Percentiles rank a stretch among this genome's conserved stretches.
phyloP scores from a whole-genome alignment of 2,113 vertebrate genomes.

The Prolemur simus region DNA sequence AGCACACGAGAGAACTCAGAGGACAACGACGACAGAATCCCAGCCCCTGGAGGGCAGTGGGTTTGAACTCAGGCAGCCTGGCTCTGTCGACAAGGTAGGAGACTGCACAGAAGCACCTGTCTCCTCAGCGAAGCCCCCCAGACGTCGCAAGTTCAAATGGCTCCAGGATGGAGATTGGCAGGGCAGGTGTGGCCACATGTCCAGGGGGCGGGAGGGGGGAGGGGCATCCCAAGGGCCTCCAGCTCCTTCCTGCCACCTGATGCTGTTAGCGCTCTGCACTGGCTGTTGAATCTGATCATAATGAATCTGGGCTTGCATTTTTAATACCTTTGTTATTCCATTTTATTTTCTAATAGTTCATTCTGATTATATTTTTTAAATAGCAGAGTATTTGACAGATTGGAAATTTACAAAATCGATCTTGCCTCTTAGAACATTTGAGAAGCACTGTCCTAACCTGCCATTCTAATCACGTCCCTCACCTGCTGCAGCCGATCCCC shows the following conservation, averaged over 20 bases:
- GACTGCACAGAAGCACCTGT: background rate
- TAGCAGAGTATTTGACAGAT: background rate
- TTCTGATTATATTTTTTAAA: background rate
- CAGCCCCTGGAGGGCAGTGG: too few species aligned
- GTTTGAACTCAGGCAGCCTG: background rate
- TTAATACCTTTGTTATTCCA: background rate
- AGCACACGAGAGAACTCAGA: background rate
- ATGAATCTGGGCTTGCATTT: background rate
- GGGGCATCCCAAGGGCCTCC: background rate
- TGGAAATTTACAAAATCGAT: background rate
- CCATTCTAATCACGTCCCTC: background rate
- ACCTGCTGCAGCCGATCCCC: background rate
- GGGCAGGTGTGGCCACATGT: background rate
- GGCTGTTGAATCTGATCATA: background rate
- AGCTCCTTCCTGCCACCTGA: background rate
- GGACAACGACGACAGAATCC: background rate
- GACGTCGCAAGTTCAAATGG: background rate
- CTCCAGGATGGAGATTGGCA: background rate
- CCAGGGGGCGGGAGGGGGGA: background rate
- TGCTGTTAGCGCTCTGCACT: background rate
- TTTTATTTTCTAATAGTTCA: conserved; percentile 35
- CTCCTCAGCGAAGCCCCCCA: background rate
- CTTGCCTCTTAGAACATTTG: background rate
- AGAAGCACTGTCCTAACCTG: background rate
- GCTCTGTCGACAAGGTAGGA: background rate